A percentile compares a stretch with the other conserved stretches of the same genome.
Conservation (phyloP, 2,888 invertebrate genomes). For the Hypolimnas misippus region DNA sequence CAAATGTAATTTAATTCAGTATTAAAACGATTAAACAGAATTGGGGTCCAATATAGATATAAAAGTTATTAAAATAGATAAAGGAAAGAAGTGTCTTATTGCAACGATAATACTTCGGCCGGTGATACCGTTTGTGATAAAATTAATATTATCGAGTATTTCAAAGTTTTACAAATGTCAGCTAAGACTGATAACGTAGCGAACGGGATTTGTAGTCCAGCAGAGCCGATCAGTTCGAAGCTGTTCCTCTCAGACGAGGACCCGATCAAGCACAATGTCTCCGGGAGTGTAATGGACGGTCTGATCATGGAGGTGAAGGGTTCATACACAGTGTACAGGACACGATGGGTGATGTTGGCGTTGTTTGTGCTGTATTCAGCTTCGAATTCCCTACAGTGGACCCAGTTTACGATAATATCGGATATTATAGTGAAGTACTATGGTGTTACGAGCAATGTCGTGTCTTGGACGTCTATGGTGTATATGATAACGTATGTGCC, state of each 20-base stretch:
- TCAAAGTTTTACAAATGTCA: constrained; percentile 34
- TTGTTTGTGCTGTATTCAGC: constrained; percentile 95
- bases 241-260: constrained; percentile 47
- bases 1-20: constrained; percentile 1
- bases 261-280: constrained; percentile 48
- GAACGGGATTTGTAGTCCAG: constrained; percentile 44
- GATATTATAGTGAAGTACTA: constrained; percentile 91
- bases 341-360: constrained; percentile 91
- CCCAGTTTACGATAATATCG: constrained; percentile 96
- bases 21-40: constrained; percentile 10
- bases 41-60: constrained; percentile 30
- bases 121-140: constrained; percentile 32
- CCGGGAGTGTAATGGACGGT: constrained; percentile 63
- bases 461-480: constrained; percentile 98
- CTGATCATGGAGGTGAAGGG: constrained; percentile 44
- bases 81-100: constrained; percentile 28
- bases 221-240: constrained; percentile 48
- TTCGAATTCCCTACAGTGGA: constrained; percentile 97
- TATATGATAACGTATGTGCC: constrained; percentile 99
- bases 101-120: constrained; percentile 10
- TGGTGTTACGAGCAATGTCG: constrained; percentile 86
- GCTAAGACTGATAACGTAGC: constrained; percentile 42
- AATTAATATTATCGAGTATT: constrained; percentile 11
- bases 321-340: constrained; percentile 85
- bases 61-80: constrained; percentile 27